These are phyloP conservation scores for Philaethria dido DNA, from an alignment of 2,888 invertebrate species.

Conservation along the genomic window DNA sequence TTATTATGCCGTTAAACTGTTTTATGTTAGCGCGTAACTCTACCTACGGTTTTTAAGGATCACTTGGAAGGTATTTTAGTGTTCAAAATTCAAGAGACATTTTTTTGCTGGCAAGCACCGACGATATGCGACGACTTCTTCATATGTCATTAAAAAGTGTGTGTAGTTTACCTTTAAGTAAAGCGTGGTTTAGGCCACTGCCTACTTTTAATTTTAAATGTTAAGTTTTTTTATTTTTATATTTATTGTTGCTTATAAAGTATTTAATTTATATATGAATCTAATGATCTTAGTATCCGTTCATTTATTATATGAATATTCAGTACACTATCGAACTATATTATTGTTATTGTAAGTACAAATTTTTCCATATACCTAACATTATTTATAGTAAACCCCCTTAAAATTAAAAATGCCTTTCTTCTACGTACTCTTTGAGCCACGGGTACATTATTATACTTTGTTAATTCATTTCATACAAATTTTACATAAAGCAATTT, in stretches of 20 bases:
- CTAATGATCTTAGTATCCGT: too few species aligned
- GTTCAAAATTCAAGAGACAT: conserved; percentile 11
- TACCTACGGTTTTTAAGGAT: conserved; percentile 36
- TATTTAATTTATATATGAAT: too few species aligned
- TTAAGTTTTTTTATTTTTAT: too few species aligned
- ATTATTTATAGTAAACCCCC: too few species aligned
- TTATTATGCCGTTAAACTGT: conserved; percentile 48
- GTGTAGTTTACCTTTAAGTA: not conserved
- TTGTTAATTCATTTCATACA: not conserved
- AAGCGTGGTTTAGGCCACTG: not conserved
- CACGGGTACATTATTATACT: too few species aligned
- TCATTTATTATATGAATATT: too few species aligned
- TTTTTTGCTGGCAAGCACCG: not conserved
- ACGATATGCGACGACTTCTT: not conserved
- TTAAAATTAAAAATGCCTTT: too few species aligned
- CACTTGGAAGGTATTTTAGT: conserved; percentile 22
- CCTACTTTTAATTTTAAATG: not conserved
- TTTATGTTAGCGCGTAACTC: conserved; percentile 41
- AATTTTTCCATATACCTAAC: too few species aligned
- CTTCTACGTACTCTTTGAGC: too few species aligned
- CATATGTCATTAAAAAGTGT: not conserved
- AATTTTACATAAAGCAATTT: not conserved
- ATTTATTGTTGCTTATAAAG: too few species aligned
- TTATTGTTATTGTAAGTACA: too few species aligned
- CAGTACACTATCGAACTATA: too few species aligned